phyloP scores from a whole-genome alignment of 2,888 invertebrate species.

The Litoditis marina region DNA sequence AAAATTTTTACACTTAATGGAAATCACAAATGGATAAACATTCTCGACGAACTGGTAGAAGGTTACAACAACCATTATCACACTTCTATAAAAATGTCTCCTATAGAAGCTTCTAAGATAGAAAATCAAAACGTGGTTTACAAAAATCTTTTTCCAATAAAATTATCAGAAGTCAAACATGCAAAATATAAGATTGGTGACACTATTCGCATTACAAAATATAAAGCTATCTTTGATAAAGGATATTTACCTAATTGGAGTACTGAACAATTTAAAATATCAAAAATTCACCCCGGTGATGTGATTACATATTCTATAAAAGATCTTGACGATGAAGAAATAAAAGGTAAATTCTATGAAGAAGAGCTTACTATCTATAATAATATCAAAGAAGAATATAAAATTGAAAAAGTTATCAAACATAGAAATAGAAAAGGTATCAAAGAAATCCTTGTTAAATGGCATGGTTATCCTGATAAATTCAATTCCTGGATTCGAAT shows the following conservation, averaged over 20 bases:
- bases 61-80: slow-evolving; percentile 44
- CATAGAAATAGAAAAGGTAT: slow-evolving; percentile 19
- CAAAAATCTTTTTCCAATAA: slow-evolving; percentile 11
- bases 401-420: slow-evolving; percentile 25
- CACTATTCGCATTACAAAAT: slow-evolving; percentile 32
- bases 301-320: slow-evolving; percentile 14
- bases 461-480: slow-evolving; percentile 35
- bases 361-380: slow-evolving; percentile 29
- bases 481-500: slow-evolving; percentile 29
- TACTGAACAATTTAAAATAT: slow-evolving; percentile 23
- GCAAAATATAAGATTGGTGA: too few species aligned
- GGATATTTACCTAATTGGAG: slow-evolving; percentile 31
- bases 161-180: too few species aligned
- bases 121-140: slow-evolving; percentile 18
- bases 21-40: slow-evolving; percentile 38
- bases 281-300: slow-evolving; percentile 16
- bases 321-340: slow-evolving; percentile 28
- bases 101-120: slow-evolving; percentile 21
- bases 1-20: slow-evolving; percentile 37
- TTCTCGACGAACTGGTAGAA: slow-evolving; percentile 24
- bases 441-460: slow-evolving; percentile 25
- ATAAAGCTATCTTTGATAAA: slow-evolving; percentile 33
- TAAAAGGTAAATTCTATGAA: slow-evolving; percentile 35
- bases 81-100: slow-evolving; percentile 34
- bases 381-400: slow-evolving; percentile 22